Percentiles rank a stretch among this genome's conserved stretches.
These are phyloP conservation scores for Sebastes baramenuke DNA, from an alignment of 2,797 vertebrate genomes.

Conservation along the genomic window DNA sequence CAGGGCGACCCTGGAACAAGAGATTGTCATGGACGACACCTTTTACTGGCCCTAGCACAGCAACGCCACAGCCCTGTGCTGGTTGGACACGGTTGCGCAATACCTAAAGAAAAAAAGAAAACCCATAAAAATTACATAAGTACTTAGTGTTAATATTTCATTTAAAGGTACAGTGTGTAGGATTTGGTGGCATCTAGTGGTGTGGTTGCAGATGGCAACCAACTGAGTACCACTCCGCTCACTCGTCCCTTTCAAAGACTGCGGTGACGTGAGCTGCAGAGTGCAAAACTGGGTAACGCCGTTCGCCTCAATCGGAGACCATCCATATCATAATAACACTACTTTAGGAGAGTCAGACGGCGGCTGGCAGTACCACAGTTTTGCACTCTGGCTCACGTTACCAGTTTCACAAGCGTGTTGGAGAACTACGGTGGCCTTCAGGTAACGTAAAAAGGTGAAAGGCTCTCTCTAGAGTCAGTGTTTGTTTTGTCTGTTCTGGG, in stretches of 20 bases:
- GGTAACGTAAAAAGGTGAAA: too few species aligned
- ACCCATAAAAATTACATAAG: neutral
- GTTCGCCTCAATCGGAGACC: neutral
- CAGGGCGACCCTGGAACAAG: conserved; percentile 88
- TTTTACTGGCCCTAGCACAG: conserved; percentile 85
- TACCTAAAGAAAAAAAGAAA: conserved; percentile 75
- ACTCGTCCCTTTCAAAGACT: neutral
- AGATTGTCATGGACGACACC: conserved; percentile 90
- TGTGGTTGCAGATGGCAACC: neutral
- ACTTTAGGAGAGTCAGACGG: neutral
- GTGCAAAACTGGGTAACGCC: neutral
- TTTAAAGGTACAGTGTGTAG: neutral
- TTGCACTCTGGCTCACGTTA: neutral
- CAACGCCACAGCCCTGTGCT: conserved; percentile 85
- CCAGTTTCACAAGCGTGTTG: neutral
- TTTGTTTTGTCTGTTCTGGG: too few species aligned
- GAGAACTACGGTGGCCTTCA: too few species aligned
- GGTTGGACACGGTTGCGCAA: conserved; percentile 91
- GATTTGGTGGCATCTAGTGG: neutral
- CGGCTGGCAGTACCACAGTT: neutral
- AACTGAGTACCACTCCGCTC: neutral
- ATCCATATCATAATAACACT: neutral
- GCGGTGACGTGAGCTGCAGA: too few species aligned
- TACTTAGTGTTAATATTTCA: neutral
- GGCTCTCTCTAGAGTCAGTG: too few species aligned